Base-by-base conservation (phyloP, 2,888 invertebrate species). In the Drosophila niveifrons region DNA sequence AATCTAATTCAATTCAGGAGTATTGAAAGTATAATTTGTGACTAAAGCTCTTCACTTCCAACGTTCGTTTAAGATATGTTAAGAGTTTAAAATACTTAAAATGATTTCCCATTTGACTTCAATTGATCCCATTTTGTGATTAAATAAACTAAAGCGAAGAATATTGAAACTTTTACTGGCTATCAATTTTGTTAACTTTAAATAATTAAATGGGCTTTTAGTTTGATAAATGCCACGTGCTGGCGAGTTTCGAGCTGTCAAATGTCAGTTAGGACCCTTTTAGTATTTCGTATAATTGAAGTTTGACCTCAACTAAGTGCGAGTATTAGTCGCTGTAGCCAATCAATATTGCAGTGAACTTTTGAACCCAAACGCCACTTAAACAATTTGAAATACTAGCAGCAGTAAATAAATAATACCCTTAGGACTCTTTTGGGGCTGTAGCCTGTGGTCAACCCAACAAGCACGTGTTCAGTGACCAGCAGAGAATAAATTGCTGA, bases 361-460 rank as follows among this genome's bases (percentile, higher is more conserved):
- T 51, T 65, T 44, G 34, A 51, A 43, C 62, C 36, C 34, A n/a
- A 62, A 57, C 15, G n/a, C 18, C 58, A 58, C 50, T 58, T 46
- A 58, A 51, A 36, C 57, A 51, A 58, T 58, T 46, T 58, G 18
- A 18, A 44, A 55, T 23, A 23, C 23, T 9, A 15, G 56, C 57
- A 36, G 50, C 34, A 44, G 58, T 51, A 58, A 58, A 59, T 65
- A 65, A 52, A 57, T 57, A 64, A 57, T 44, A 41, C 55, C 46
- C 55, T 2, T 34, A 31, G 31, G 18, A 28, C 36, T 9, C 11
- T 13, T 36, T 23, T 15, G 2, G 43, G 7, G 11, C 7, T 7
- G 11, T 36, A 23, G 34, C 51, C 48, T 53, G 36, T 68, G 75
- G 73, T 75, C 75, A 73, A 69, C 56, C 34, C 9, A 41, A 15